phyloP scores from a whole-genome alignment of 2,113 vertebrate species.

The Entelurus aequoreus region DNA sequence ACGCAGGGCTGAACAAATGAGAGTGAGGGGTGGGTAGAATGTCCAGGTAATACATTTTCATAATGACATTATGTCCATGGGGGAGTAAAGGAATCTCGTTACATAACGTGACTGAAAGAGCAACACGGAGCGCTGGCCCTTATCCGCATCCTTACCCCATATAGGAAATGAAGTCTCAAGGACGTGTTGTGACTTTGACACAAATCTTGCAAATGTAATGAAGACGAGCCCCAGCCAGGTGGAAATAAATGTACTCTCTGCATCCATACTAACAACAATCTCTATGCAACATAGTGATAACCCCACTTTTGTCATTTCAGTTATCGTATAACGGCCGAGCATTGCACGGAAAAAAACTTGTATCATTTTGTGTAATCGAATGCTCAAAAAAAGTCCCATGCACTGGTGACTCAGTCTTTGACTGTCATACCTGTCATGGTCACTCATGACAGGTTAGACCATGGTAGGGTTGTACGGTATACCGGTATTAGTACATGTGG shows the following conservation, averaged over 20 bases:
- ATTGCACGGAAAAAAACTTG: too few relatives aligned
- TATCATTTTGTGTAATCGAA: too few relatives aligned
- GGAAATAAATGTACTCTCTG: slow-evolving; percentile 1
- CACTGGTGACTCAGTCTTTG: too few relatives aligned
- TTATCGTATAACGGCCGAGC: too few relatives aligned
- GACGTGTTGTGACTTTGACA: slow-evolving; percentile 48
- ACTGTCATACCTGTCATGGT: too few relatives aligned
- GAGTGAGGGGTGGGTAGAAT: slow-evolving; percentile 25
- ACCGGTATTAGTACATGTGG: too few relatives aligned
- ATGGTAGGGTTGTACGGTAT: too few relatives aligned
- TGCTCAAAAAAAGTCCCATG: too few relatives aligned
- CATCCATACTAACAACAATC: neutral
- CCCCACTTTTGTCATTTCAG: too few relatives aligned
- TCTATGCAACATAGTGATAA: too few relatives aligned
- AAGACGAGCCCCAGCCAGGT: slow-evolving; percentile 17
- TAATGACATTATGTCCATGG: slow-evolving; percentile 56
- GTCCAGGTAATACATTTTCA: slow-evolving; percentile 55
- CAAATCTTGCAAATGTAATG: slow-evolving; percentile 29
- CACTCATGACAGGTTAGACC: too few relatives aligned
- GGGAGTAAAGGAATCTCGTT: slow-evolving; percentile 58
- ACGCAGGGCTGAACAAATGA: slow-evolving; percentile 40
- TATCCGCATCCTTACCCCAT: slow-evolving; percentile 31
- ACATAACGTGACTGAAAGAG: slow-evolving; percentile 50
- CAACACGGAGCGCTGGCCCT: slow-evolving; percentile 22
- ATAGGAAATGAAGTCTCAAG: slow-evolving; percentile 54